Evolutionary conservation across 1,140 invertebrate genomes (phyloP), one percentile per base, ranked within the genome.

Genomic region (Chrysomallon squamiferum): DNA sequence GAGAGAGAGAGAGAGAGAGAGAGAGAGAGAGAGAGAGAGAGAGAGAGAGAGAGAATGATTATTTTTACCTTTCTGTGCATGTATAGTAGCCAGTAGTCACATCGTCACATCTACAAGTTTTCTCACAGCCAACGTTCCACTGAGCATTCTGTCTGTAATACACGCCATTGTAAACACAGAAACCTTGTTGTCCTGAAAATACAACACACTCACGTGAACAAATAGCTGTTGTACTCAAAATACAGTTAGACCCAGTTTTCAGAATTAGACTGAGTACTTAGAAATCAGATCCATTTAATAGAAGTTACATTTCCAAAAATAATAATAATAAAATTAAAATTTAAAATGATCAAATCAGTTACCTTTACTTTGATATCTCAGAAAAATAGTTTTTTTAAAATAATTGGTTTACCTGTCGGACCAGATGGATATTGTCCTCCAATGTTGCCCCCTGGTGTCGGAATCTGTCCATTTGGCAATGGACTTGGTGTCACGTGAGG

Each of bases 51-150:
- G n/a, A 38, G 5, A 38, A 38, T 38, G 35, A 38, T 15, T 38
- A 15, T 38, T 38, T 38, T 38, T 57, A 77, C 73, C 71, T 77
- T 2, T 67, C 65, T 62, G 65, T 65, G 50, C 76, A 78, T 13
- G 68, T 60, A 63, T 76, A 76, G 62, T 68, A 71, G 25, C 73
- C 73, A 38, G 68, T 71, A 9, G 56, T 57, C 0, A 68, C 70
- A 68, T 78, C 71, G n/a, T 74, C 73, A 72, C 76, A 77, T 29
- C 66, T 61, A 27, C 71, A 76, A 1, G 60, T 71, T 50, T 74
- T 64, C 27, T 22, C 50, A 47, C 72, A 74, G 4, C 72, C 72
- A 57, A 72, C 70, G 45, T 72, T 56, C 73, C 73, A 75, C 56
- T 47, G 59, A 50, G 66, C 54, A 54, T 70, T 70, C 33, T 69